phyloP scores from a whole-genome alignment of 2,888 invertebrate genomes.

The Acleris literana region DNA sequence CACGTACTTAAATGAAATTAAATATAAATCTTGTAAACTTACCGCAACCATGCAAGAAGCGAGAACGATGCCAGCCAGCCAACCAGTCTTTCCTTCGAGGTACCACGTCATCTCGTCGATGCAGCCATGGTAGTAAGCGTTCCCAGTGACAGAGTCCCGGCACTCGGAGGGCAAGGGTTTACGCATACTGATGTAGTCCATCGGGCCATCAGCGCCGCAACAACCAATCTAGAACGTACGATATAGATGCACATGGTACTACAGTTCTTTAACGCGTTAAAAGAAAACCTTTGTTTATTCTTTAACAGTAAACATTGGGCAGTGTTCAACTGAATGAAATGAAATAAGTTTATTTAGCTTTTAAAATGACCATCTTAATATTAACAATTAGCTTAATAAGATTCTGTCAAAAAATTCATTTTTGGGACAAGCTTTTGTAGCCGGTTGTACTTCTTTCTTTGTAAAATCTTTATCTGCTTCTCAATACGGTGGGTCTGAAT shows the following conservation, averaged over 20 bases:
- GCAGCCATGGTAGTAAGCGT: constrained; percentile 94
- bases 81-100: constrained; percentile 91
- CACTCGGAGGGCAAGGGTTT: constrained; percentile 93
- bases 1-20: background rate
- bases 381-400: too few relatives aligned
- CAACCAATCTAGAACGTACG: constrained; percentile 88
- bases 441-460: too few relatives aligned
- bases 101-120: constrained; percentile 95
- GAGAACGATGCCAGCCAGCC: constrained; percentile 92
- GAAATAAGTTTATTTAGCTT: too few relatives aligned
- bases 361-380: too few relatives aligned
- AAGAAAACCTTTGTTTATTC: too few relatives aligned
- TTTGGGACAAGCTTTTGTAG: too few relatives aligned
- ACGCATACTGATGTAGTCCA: constrained; percentile 89
- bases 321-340: too few relatives aligned
- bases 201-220: constrained; percentile 94
- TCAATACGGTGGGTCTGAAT: too few relatives aligned
- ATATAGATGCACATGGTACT: background rate
- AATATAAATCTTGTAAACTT: constrained; percentile 60
- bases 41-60: constrained; percentile 91
- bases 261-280: too few relatives aligned
- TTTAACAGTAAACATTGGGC: too few relatives aligned
- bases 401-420: too few relatives aligned
- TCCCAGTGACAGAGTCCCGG: constrained; percentile 93
- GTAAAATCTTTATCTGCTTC: too few relatives aligned